A percentile compares a stretch with the other conserved stretches of the same genome.
Conservation (phyloP, 2,888 invertebrate genomes). For the Erynnis tages region DNA sequence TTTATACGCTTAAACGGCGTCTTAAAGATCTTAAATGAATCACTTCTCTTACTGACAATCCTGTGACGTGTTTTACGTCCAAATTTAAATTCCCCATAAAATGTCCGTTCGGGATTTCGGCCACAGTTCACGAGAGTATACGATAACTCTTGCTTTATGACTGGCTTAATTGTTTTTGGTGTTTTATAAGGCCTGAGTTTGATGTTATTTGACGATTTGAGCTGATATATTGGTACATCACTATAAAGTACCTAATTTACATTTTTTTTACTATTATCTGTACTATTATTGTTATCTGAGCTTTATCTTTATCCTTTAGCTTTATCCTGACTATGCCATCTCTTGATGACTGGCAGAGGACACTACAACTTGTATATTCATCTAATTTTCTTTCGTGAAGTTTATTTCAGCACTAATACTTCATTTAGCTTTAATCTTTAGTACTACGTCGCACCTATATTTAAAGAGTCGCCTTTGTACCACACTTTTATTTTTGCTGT, state of each 20-base stretch:
- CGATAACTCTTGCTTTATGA: conserved; percentile 51
- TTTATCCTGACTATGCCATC: too few species aligned
- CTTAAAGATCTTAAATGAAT: conserved; percentile 63
- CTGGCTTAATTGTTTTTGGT: conserved; percentile 49
- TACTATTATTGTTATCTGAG: too few species aligned
- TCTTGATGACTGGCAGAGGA: too few species aligned
- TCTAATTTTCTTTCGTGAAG: too few species aligned
- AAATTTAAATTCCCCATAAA: conserved; percentile 44
- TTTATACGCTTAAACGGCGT: conserved; percentile 49
- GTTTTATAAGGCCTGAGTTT: neutral
- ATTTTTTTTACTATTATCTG: too few species aligned
- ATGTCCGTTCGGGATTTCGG: conserved; percentile 37
- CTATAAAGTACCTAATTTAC: too few species aligned
- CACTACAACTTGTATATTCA: too few species aligned
- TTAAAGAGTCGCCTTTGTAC: too few species aligned
- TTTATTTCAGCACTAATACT: too few species aligned
- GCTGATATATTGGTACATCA: neutral
- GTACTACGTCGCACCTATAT: too few species aligned
- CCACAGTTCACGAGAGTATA: conserved; percentile 36
- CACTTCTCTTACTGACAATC: conserved; percentile 62
- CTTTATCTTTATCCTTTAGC: too few species aligned
- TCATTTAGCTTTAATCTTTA: too few species aligned
- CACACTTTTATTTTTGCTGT: neutral
- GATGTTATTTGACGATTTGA: neutral
- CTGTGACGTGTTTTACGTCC: conserved; percentile 68